These are phyloP conservation scores for Cynopterus brachyotis DNA, from an alignment of 2,113 vertebrate species.

Conservation along the genomic window DNA sequence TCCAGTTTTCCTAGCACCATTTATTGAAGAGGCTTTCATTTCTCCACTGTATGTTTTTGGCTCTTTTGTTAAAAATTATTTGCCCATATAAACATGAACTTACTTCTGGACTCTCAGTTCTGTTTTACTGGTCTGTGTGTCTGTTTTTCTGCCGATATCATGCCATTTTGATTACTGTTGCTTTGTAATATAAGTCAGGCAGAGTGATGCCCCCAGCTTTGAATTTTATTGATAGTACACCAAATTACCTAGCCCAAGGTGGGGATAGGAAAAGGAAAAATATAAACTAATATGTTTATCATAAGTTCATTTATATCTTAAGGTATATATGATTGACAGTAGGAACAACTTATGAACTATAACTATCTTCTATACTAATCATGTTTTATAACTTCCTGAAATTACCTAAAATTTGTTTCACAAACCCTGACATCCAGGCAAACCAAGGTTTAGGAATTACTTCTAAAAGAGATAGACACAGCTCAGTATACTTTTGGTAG, in stretches of 20 bases:
- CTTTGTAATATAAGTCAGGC: no score
- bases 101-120: no score
- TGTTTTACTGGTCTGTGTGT: no score
- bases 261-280: background rate
- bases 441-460: background rate
- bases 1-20: no score
- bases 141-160: no score
- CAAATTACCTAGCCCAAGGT: background rate
- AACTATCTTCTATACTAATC: background rate
- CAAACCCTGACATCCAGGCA: background rate
- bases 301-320: background rate
- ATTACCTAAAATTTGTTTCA: background rate
- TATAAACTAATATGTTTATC: background rate
- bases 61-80: no score
- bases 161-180: no score
- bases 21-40: no score
- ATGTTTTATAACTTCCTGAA: background rate
- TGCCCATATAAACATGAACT: no score
- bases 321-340: background rate
- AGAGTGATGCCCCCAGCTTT: no score
- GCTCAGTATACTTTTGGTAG: background rate
- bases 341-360: background rate
- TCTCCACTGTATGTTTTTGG: no score
- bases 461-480: background rate
- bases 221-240: background rate